phyloP scores from a whole-genome alignment of 2,113 vertebrate species.

The Dissostichus mawsoni region DNA sequence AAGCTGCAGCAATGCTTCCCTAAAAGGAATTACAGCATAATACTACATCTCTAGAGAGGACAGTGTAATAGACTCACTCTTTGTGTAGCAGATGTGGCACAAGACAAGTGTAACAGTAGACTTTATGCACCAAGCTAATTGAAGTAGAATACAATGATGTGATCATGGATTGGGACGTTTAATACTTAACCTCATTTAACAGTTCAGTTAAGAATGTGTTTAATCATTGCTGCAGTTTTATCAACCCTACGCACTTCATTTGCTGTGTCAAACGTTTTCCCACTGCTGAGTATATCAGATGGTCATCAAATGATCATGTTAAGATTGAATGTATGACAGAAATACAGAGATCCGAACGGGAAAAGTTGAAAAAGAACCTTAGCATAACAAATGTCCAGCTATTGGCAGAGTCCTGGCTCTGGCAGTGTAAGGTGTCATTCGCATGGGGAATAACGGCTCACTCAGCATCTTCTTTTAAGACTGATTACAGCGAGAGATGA shows the following conservation, averaged over 20 bases:
- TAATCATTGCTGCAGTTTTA: constrained; percentile 54
- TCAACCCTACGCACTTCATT: constrained; percentile 28
- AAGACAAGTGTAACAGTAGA: not conserved
- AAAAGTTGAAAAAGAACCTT: constrained; percentile 47
- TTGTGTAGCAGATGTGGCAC: not conserved
- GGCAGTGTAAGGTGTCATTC: constrained; percentile 36
- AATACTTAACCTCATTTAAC: constrained; percentile 40
- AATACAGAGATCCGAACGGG: constrained; percentile 16
- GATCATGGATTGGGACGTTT: constrained; percentile 3
- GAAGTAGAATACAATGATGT: not conserved
- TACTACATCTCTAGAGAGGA: constrained; percentile 15
- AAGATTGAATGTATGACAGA: constrained; percentile 23
- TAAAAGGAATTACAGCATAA: constrained; percentile 33
- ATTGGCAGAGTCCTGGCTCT: constrained; percentile 32
- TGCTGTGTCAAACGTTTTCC: constrained; percentile 43
- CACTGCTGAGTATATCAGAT: constrained; percentile 20
- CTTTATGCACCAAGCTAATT: not conserved
- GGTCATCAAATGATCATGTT: constrained; percentile 50
- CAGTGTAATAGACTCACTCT: constrained; percentile 6
- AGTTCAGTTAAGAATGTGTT: constrained; percentile 46
- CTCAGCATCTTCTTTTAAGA: constrained; percentile 54
- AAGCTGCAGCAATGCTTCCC: constrained; percentile 11
- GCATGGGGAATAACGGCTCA: constrained; percentile 48
- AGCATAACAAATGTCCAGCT: constrained; percentile 57
- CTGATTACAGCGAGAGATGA: constrained; percentile 52